Evolutionary conservation across 2,797 vertebrate genomes (phyloP).

Genomic region (Semaprochilodus insignis): DNA sequence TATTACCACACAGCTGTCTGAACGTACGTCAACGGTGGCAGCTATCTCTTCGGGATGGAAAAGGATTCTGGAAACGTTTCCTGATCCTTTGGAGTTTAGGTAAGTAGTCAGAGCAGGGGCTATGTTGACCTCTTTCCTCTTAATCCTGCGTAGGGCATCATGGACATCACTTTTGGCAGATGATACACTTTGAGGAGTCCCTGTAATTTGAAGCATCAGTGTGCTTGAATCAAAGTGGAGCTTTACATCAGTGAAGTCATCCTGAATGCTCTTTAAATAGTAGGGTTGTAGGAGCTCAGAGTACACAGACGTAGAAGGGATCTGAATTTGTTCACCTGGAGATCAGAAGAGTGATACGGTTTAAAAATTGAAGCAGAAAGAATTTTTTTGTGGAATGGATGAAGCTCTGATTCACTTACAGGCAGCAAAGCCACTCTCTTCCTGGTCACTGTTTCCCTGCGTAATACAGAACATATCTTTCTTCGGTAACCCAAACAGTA

Average conservation of each 20-base stretch:
- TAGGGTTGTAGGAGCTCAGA: neutral
- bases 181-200: neutral
- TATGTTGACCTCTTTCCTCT: neutral
- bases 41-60: conserved; percentile 4
- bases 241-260: neutral
- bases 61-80: neutral
- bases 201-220: neutral
- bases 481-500: too few relatives aligned
- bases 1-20: neutral
- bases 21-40: neutral
- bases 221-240: conserved; percentile 1
- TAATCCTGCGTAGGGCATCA: neutral
- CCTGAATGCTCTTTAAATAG: neutral
- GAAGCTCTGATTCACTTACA: neutral
- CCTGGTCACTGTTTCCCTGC: neutral
- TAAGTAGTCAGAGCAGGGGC: neutral
- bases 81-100: neutral
- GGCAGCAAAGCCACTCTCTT: neutral
- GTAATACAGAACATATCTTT: neutral
- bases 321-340: conserved; percentile 12
- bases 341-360: neutral
- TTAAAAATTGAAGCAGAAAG: neutral
- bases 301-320: neutral
- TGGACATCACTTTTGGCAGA: neutral
- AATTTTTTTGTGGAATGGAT: too few relatives aligned